These are phyloP conservation scores for Drosophila asahinai DNA, from an alignment of 1,140 invertebrate species.

Conservation along the genomic window DNA sequence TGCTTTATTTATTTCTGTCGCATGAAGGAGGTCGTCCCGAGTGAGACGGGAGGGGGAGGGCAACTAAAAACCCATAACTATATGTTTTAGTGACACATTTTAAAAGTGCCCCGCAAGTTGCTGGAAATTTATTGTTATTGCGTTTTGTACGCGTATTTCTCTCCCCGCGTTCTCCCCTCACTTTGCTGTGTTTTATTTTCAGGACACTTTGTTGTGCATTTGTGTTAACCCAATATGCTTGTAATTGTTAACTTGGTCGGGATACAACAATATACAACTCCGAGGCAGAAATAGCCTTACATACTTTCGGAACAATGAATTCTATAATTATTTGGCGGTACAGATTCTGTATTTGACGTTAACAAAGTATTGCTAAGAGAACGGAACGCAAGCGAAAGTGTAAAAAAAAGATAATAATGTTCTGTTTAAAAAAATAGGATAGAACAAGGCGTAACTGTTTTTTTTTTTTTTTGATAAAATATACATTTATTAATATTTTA, in stretches of 20 bases:
- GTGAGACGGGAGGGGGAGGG: slow-evolving; percentile 7
- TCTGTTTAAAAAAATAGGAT: too few species aligned
- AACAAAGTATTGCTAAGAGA: neutral
- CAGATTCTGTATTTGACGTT: neutral
- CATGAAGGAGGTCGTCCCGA: slow-evolving; percentile 37
- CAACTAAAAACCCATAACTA: slow-evolving; percentile 77
- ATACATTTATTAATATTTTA: too few species aligned
- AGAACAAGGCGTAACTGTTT: too few species aligned
- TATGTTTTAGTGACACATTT: slow-evolving; percentile 79
- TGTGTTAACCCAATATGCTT: slow-evolving; percentile 22
- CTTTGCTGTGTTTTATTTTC: neutral
- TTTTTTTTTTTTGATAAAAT: too few species aligned
- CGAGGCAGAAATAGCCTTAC: neutral
- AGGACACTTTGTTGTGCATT: slow-evolving; percentile 21
- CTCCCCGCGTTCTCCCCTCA: slow-evolving; percentile 9
- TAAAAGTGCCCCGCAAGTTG: slow-evolving; percentile 74
- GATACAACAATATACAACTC: neutral
- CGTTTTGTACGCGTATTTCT: slow-evolving; percentile 54
- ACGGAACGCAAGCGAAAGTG: neutral
- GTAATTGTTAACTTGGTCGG: slow-evolving; percentile 13
- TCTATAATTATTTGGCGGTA: neutral
- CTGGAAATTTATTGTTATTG: slow-evolving; percentile 75
- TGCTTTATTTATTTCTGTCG: slow-evolving; percentile 42
- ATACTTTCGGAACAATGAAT: neutral
- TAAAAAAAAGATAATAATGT: neutral